Conservation (phyloP, 2,888 invertebrate genomes). For the Coelogynopora nodosa region DNA sequence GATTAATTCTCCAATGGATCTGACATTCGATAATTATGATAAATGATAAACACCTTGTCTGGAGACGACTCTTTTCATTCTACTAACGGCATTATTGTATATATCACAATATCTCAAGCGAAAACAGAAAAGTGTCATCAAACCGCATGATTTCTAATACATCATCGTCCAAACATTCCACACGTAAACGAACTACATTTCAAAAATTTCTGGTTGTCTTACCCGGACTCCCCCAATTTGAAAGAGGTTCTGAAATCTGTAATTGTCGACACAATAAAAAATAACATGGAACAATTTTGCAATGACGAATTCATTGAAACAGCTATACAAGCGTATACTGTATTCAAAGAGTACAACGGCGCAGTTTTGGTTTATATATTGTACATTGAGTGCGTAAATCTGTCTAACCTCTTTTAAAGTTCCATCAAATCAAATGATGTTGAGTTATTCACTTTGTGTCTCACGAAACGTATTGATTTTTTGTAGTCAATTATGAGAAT, state of each 20-base stretch:
- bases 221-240: too few species aligned
- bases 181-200: too few species aligned
- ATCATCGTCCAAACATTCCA: too few species aligned
- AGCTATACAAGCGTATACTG: not conserved
- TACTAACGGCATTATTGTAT: too few species aligned
- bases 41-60: too few species aligned
- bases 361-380: slow-evolving; percentile 48
- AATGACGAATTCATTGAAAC: not conserved
- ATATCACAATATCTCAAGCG: too few species aligned
- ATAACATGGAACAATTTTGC: not conserved
- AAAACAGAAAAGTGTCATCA: too few species aligned
- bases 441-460: slow-evolving; percentile 45
- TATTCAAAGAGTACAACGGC: slow-evolving; percentile 45
- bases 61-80: too few species aligned
- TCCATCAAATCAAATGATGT: slow-evolving; percentile 47
- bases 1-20: too few species aligned
- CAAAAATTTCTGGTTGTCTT: too few species aligned
- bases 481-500: slow-evolving; percentile 47
- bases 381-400: slow-evolving; percentile 46
- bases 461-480: slow-evolving; percentile 46
- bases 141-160: too few species aligned
- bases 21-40: too few species aligned
- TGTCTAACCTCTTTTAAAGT: not conserved
- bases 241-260: not conserved
- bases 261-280: not conserved